phyloP scores from a whole-genome alignment of 1,140 invertebrate species.

The Saccostrea echinata region DNA sequence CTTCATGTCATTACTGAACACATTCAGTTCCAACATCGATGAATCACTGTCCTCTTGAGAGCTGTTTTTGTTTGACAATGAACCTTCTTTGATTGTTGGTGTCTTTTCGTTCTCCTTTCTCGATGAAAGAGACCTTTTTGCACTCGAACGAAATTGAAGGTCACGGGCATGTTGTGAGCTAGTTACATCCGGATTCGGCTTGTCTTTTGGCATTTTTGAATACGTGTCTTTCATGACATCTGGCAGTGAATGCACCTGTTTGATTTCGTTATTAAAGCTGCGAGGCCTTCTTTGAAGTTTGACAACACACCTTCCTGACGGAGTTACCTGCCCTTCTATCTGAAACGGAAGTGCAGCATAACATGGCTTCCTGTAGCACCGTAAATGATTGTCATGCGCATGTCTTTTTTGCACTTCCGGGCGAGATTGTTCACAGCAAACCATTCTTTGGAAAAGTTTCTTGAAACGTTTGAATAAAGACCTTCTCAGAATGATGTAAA shows the following conservation, averaged over 20 bases:
- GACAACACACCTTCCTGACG: slow-evolving; percentile 45
- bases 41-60: slow-evolving; percentile 28
- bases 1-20: slow-evolving; percentile 1
- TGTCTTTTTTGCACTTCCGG: slow-evolving; percentile 36
- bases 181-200: slow-evolving; percentile 14
- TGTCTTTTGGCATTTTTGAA: slow-evolving; percentile 29
- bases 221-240: slow-evolving; percentile 53
- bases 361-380: slow-evolving; percentile 54
- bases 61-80: slow-evolving; percentile 23
- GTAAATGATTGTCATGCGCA: slow-evolving; percentile 53
- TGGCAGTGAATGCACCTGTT: slow-evolving; percentile 41
- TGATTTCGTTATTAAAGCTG: slow-evolving; percentile 48
- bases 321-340: slow-evolving; percentile 50
- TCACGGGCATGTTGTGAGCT: slow-evolving; percentile 10
- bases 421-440: slow-evolving; percentile 15
- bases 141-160: slow-evolving; percentile 16
- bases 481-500: slow-evolving; percentile 80
- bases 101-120: not conserved
- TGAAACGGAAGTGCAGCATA: slow-evolving; percentile 47
- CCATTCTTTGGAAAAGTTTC: slow-evolving; percentile 14
- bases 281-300: slow-evolving; percentile 47
- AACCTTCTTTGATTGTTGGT: slow-evolving; percentile 32
- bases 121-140: slow-evolving; percentile 17
- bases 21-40: slow-evolving; percentile 16
- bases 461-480: slow-evolving; percentile 61